A percentile compares a stretch with the other conserved stretches of the same genome.
phyloP scores from a whole-genome alignment of 2,888 invertebrate genomes.

The Prosapia bicincta region DNA sequence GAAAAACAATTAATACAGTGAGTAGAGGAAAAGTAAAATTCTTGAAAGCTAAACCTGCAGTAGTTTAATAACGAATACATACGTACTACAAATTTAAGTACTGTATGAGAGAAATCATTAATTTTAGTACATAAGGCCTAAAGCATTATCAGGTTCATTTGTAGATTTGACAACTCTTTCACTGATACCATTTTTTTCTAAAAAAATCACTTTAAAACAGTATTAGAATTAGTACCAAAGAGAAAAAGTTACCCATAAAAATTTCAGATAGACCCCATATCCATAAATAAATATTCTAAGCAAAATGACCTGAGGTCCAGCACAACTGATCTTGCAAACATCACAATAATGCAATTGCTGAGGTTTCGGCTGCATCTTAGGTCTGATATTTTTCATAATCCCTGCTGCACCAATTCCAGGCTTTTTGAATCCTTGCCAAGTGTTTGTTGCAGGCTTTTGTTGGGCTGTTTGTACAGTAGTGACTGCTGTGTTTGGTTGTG shows the following conservation, averaged over 20 bases:
- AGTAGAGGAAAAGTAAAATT: too few species aligned
- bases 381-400: constrained; percentile 57
- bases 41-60: too few species aligned
- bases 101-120: too few species aligned
- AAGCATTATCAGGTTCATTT: too few species aligned
- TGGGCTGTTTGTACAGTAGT: constrained; percentile 40
- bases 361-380: constrained; percentile 82
- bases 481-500: constrained; percentile 49
- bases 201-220: background rate
- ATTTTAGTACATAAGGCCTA: too few species aligned
- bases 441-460: constrained; percentile 27
- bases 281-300: too few species aligned
- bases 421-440: constrained; percentile 54
- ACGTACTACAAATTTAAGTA: too few species aligned
- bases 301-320: constrained; percentile 83
- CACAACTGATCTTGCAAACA: constrained; percentile 97
- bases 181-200: too few species aligned
- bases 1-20: too few species aligned
- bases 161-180: too few species aligned
- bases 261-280: too few species aligned
- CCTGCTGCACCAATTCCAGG: constrained; percentile 53
- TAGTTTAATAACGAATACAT: too few species aligned
- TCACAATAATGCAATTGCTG: constrained; percentile 97
- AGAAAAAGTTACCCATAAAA: constrained; percentile 6
- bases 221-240: background rate